Evolutionary conservation across 2,113 vertebrate species (phyloP), one percentile per base, ranked within the genome.

Genomic region (Donacobius atricapilla): DNA sequence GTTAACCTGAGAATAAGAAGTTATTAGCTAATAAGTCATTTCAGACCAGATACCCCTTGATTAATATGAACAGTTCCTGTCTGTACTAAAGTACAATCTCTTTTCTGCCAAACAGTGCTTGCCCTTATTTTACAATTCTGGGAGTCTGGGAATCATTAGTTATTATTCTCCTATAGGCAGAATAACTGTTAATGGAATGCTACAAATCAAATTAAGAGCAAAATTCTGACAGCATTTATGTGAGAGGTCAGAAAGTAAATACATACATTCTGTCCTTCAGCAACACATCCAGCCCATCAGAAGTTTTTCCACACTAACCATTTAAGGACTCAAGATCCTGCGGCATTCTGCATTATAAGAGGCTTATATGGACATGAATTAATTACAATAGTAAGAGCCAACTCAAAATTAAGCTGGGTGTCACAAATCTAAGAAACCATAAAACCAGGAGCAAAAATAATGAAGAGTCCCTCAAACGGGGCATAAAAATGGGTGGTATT

Each of bases 181-280:
- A 90, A 94, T 51, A 94, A 89, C 92, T 87, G 84, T 77, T 97
- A 97, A 96, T 93, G 76, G 92, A 96, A 89, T 45, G 40, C 16
- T 65, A 95, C 80, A 93, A 95, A 96, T 95, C 85, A 96, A 60
- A 86, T 45, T 35, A 78, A 93, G 51, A 71, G 40, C 76, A 90
- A 64, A 90, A 93, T 94, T 81, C 60, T 79, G 92, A 90, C 76
- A 78, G 65, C 61, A 39, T 81, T 89, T 83, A 51, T 81, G 40
- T 42, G 75, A 75, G 48, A 60, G 57, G 80, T 93, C 85, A 93
- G 30, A 86, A 94, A 90, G 83, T 75, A 96, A 90, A 94, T 60
- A 87, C 50, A 86, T 18, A 42, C 39, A 58, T 75, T 31, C 40
- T 54, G 76, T 80, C 93, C 96, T 97, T 92, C 88, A 88, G 68